Evolutionary conservation across 2,797 vertebrate species (phyloP).

Genomic region (Cuculus canorus): DNA sequence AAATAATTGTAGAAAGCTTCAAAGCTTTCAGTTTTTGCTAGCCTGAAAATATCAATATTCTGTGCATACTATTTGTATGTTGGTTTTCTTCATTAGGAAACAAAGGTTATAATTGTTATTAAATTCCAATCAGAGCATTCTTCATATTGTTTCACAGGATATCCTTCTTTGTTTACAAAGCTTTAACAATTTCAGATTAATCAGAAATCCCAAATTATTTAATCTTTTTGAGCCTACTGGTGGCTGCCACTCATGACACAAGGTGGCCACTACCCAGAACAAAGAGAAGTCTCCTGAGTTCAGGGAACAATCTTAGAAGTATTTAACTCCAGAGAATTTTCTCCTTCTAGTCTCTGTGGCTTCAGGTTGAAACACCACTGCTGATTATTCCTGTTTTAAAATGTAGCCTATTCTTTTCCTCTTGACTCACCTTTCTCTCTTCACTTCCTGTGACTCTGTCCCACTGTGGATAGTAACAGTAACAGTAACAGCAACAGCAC

Average conservation of each 20-base stretch:
- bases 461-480: not conserved
- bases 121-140: not conserved
- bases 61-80: not conserved
- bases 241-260: not conserved
- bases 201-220: not conserved
- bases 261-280: fast-evolving
- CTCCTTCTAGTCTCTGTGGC: not conserved
- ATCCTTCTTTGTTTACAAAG: not conserved
- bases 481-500: not conserved
- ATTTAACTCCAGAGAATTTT: not conserved
- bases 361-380: not conserved
- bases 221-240: not conserved
- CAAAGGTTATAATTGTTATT: not conserved
- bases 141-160: not conserved
- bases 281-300: not conserved
- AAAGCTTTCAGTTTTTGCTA: not conserved
- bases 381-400: not conserved
- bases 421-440: not conserved
- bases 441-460: fast-evolving
- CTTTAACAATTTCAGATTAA: not conserved
- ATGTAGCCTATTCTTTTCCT: not conserved
- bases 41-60: not conserved
- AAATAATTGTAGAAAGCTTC: not conserved
- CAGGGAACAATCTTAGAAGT: not conserved
- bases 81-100: not conserved